A percentile compares a stretch with the other conserved stretches of the same genome.
These are phyloP conservation scores for Xiphophorus maculatus DNA, from an alignment of 2,113 vertebrate species.

Conservation along the genomic window DNA sequence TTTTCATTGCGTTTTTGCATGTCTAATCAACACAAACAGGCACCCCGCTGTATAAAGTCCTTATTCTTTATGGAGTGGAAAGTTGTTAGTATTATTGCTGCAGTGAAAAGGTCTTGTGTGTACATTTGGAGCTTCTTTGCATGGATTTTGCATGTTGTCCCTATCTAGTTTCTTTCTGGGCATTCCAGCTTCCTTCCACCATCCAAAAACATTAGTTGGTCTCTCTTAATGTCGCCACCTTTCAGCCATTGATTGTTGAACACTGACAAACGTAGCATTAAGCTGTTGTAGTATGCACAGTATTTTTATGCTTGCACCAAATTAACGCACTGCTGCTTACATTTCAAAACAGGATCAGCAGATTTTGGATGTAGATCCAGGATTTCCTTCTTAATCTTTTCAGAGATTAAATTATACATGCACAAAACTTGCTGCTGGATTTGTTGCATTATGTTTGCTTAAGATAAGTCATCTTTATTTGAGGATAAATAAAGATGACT, in stretches of 20 bases:
- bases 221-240: not conserved
- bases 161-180: not conserved
- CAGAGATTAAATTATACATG: not conserved
- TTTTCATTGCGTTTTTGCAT: no score
- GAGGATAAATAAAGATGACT: no score
- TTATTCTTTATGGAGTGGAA: no score
- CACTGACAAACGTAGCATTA: not conserved
- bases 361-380: not conserved
- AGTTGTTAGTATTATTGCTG: no score
- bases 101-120: no score
- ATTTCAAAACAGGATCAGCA: not conserved
- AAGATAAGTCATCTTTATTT: no score
- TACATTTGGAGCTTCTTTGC: not conserved
- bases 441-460: not conserved
- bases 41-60: no score
- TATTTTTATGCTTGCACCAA: not conserved
- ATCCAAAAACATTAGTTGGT: not conserved
- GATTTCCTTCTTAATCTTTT: not conserved
- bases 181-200: not conserved
- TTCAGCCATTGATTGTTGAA: not conserved
- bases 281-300: not conserved
- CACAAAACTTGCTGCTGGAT: not conserved
- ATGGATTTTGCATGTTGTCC: not conserved
- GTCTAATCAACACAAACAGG: no score
- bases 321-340: no score